phyloP scores from a whole-genome alignment of 2,888 invertebrate species.

The Sympetrum striolatum region DNA sequence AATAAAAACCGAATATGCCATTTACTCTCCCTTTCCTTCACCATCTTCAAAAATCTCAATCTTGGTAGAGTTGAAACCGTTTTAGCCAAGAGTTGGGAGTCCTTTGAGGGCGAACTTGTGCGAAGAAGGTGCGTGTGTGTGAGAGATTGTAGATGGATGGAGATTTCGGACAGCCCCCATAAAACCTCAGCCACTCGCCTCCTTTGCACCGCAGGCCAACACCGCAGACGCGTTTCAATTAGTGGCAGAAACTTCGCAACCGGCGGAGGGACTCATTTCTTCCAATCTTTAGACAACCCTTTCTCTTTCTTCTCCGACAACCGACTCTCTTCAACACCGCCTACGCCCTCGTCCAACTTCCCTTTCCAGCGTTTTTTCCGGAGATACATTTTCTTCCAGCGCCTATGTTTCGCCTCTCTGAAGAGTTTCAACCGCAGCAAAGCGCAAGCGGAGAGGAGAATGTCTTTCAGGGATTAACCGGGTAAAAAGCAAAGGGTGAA shows the following conservation, averaged over 20 bases:
- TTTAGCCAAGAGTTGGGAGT: no score
- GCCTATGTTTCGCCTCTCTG: neutral
- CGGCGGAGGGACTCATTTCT: conserved; percentile 24
- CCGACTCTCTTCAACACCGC: neutral
- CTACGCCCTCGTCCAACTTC: neutral
- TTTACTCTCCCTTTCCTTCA: no score
- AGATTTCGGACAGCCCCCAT: conserved; percentile 12
- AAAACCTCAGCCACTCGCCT: neutral
- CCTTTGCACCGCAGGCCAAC: conserved; percentile 22
- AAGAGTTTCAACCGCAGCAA: neutral
- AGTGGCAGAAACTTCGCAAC: conserved; percentile 39
- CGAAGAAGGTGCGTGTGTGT: neutral
- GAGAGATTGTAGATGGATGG: neutral
- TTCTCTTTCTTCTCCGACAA: neutral
- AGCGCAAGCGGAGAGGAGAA: neutral
- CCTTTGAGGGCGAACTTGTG: neutral
- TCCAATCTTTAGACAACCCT: conserved; percentile 40
- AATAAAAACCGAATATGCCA: no score
- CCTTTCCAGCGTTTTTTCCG: neutral
- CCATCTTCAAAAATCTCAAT: no score
- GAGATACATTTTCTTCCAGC: neutral
- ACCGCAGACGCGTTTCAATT: conserved; percentile 42
- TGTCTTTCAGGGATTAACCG: neutral
- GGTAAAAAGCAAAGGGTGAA: neutral
- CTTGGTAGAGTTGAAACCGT: no score